Base-by-base conservation (phyloP, 2,888 invertebrate species). In the Lasioglossum pauxillum region DNA sequence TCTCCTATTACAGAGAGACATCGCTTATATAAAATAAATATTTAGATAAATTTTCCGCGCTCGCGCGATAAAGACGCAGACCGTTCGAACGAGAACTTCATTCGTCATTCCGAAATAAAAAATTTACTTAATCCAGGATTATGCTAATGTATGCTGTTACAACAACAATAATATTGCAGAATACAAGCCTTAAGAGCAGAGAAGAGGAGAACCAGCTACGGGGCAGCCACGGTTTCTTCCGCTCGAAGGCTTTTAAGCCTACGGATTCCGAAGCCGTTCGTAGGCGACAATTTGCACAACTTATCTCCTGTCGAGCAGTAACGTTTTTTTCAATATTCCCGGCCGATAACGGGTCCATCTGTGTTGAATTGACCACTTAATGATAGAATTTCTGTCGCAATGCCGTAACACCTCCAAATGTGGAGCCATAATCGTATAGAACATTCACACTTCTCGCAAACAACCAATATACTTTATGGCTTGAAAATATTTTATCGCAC, bases 101-200 rank as follows among this genome's bases (percentile, higher is more conserved):
- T 79, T 84, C 85, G 85, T 85, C 85, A 85, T 79, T 35, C 46
- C 14, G 35, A 46, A 76, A 64, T 73, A 75, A 85, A 85, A 85
- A 85, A 67, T 79, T 85, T 64, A 80, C 73, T 85, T 85, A 85
- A 85, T 84, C 85, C 85, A 46, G 85, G 85, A 85, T 85, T 85
- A 85, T 85, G 85, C 85, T 85, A 85, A 85, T 85, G 75, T 8
- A 19, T 19, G 75, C 72, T 76, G 85, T 84, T 85, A 84, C 85
- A 53, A 84, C 84, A 82, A 78, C 71, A 85, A 85, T 85, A 76
- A 84, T 84, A 71, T 71, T 60, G 74, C 35, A 60, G 84, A 71
- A 75, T 78, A 85, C 86, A 85, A 77, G 85, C n/a, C 57, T 27
- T 44, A 49, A 67, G 46, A 38, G 38, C 23, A 27, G n/a, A 23